These are phyloP conservation scores for Pungitius pungitius DNA, from an alignment of 2,113 vertebrate species.

Conservation along the genomic window DNA sequence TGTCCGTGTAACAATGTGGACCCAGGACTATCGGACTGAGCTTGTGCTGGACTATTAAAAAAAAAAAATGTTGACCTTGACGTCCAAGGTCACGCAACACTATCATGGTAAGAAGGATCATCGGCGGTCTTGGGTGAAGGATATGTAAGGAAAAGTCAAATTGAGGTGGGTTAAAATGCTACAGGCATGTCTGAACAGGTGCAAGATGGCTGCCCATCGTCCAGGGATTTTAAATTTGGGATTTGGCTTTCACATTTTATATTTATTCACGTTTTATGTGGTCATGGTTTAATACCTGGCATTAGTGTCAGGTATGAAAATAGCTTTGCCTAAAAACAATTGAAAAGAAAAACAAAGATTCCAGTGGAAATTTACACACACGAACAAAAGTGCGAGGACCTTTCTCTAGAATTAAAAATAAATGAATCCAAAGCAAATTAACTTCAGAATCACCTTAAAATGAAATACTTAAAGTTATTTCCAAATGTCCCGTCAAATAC, in stretches of 20 bases:
- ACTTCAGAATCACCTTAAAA: neutral
- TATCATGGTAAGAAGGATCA: slow-evolving; percentile 7
- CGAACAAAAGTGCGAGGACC: neutral
- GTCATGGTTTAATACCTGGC: neutral
- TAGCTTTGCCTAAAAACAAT: neutral
- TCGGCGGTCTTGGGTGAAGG: slow-evolving; percentile 2
- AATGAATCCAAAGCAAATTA: neutral
- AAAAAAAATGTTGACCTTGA: too few relatives aligned
- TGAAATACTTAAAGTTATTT: neutral
- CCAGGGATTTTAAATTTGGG: neutral
- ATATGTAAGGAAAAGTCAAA: neutral
- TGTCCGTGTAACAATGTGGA: slow-evolving; percentile 42
- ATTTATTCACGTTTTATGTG: neutral
- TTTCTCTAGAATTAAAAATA: neutral
- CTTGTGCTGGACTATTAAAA: slow-evolving; percentile 36
- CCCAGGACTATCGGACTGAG: slow-evolving; percentile 22
- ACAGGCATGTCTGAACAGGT: neutral
- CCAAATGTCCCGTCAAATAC: neutral
- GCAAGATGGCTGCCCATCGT: slow-evolving; percentile 44
- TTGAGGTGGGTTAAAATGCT: neutral
- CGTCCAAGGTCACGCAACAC: neutral
- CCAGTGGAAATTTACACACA: neutral
- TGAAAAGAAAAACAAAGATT: neutral
- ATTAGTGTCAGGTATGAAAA: neutral
- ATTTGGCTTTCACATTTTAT: neutral